A percentile compares a stretch with the other conserved stretches of the same genome.
Conservation (phyloP, 2,797 vertebrate species). For the Rhabdophis nuchalis region DNA sequence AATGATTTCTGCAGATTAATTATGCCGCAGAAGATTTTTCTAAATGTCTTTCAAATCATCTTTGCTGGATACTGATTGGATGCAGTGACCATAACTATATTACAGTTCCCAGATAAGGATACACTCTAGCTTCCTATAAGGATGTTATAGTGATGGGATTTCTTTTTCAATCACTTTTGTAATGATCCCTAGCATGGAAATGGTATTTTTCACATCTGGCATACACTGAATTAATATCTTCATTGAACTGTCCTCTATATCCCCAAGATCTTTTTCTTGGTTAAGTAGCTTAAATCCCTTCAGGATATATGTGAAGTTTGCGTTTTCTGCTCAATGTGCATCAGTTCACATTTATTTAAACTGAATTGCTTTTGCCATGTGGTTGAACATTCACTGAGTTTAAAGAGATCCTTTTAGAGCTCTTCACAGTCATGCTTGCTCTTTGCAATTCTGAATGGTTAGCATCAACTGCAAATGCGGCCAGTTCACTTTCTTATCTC, state of each 20-base stretch:
- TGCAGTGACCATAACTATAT: background rate
- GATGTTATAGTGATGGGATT: background rate
- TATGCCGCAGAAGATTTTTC: background rate
- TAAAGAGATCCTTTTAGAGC: background rate
- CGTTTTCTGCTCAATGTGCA: background rate
- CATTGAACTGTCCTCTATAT: background rate
- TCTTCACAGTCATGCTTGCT: background rate
- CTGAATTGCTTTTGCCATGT: background rate
- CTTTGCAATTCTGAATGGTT: background rate
- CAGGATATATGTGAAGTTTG: background rate
- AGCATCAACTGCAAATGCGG: background rate
- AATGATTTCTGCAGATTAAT: background rate
- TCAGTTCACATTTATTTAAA: background rate
- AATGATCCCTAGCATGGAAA: background rate
- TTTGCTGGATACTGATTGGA: background rate
- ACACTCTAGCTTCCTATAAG: background rate
- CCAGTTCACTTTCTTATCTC: background rate
- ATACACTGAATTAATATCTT: background rate
- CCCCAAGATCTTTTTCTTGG: background rate
- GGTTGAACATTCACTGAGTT: background rate
- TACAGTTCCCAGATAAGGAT: background rate
- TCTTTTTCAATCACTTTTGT: background rate
- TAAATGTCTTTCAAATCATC: background rate
- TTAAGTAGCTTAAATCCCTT: background rate
- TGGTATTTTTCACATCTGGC: background rate